phyloP scores from a whole-genome alignment of 2,888 invertebrate species.

The Nomada ruficornis region DNA sequence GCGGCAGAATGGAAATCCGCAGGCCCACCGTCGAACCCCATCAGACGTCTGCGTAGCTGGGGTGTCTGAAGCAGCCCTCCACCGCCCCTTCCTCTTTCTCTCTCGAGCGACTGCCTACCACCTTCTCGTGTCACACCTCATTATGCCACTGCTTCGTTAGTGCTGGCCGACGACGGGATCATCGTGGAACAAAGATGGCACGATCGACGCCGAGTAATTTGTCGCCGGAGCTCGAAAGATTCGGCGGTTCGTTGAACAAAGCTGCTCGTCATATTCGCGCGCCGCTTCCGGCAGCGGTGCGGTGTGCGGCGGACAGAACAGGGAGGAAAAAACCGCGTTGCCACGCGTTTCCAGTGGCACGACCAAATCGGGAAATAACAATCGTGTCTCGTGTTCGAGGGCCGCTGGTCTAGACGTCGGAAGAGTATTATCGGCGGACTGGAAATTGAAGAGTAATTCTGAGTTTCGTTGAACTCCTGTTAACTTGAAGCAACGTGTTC shows the following conservation, averaged over 20 bases:
- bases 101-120: constrained; percentile 64
- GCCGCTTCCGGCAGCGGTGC: constrained; percentile 17
- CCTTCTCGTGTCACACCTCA: constrained; percentile 80
- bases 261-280: constrained; percentile 35
- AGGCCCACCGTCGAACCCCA: constrained; percentile 71
- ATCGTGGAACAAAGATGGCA: constrained; percentile 66
- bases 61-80: constrained; percentile 81
- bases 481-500: not conserved
- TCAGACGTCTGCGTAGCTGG: constrained; percentile 75
- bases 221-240: constrained; percentile 47
- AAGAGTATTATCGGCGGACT: not conserved
- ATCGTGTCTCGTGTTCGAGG: not conserved
- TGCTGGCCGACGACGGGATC: constrained; percentile 61
- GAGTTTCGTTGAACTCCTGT: not conserved
- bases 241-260: constrained; percentile 57
- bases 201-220: constrained; percentile 63
- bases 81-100: constrained; percentile 48
- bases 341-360: not conserved
- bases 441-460: not conserved
- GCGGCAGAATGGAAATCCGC: constrained; percentile 70
- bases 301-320: not conserved
- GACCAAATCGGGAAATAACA: constrained; percentile 39
- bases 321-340: not conserved
- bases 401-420: constrained; percentile 19
- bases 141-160: constrained; percentile 79